phyloP scores from a whole-genome alignment of 1,140 invertebrate genomes.

The Bombus superbus region DNA sequence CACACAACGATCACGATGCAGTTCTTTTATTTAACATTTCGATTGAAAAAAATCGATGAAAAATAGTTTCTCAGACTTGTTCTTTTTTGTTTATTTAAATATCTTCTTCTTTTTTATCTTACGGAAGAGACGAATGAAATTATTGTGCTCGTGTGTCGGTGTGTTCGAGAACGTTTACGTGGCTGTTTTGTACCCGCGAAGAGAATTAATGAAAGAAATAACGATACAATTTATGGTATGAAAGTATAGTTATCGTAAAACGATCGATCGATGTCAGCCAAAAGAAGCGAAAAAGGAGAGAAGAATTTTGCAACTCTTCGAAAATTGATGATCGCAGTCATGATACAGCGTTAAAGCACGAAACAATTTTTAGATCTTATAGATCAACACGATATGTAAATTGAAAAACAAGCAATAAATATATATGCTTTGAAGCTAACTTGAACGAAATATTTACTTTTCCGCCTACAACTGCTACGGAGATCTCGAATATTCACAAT shows the following conservation, averaged over 20 bases:
- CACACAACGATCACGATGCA: conserved; percentile 32
- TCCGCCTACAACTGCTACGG: not conserved
- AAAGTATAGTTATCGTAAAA: not conserved
- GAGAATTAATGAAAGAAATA: not conserved
- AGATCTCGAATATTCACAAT: conserved; percentile 3
- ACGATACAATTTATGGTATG: not conserved
- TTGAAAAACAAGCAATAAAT: conserved; percentile 69
- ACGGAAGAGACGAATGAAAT: conserved; percentile 25
- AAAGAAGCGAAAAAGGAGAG: not conserved
- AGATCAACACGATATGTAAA: conserved; percentile 79
- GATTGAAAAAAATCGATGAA: conserved; percentile 7
- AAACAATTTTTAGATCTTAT: conserved; percentile 70
- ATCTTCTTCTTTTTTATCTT: not conserved
- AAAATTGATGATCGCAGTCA: not conserved
- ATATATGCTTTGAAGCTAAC: not conserved
- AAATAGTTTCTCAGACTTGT: conserved; percentile 32
- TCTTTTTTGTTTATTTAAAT: conserved; percentile 9
- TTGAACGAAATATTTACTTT: not conserved
- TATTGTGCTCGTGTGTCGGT: conserved; percentile 24
- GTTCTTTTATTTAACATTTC: not conserved
- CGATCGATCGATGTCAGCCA: not conserved
- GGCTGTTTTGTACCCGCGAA: not conserved
- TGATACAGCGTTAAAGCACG: conserved; percentile 10
- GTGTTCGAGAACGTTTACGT: conserved; percentile 2
- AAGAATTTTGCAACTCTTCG: not conserved